phyloP scores from a whole-genome alignment of 2,113 vertebrate genomes.

The Pachypanchax playfairii region DNA sequence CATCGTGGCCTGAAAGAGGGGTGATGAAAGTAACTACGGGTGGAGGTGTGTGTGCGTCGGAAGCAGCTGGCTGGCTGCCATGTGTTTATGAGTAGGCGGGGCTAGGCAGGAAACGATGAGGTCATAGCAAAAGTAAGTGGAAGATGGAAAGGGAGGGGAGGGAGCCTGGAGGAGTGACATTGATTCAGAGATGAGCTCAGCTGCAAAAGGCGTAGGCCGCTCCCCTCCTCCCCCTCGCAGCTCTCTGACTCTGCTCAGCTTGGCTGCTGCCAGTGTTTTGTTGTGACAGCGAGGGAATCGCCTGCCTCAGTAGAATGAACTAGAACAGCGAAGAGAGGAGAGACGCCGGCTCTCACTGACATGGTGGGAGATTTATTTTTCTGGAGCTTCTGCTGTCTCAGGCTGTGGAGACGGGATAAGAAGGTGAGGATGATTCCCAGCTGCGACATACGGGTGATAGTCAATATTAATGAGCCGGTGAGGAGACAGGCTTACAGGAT shows the following conservation, averaged over 20 bases:
- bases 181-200: slow-evolving; percentile 78
- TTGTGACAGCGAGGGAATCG: slow-evolving; percentile 59
- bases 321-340: slow-evolving; percentile 41
- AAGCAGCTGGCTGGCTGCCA: slow-evolving; percentile 26
- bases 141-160: slow-evolving; percentile 15
- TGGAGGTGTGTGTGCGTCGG: slow-evolving; percentile 6
- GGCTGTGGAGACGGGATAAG: slow-evolving; percentile 80
- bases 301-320: slow-evolving; percentile 68
- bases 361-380: slow-evolving; percentile 81
- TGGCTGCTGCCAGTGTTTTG: slow-evolving; percentile 58
- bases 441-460: slow-evolving; percentile 24
- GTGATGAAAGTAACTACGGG: slow-evolving; percentile 21
- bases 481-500: slow-evolving; percentile 14
- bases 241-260: slow-evolving; percentile 39
- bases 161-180: slow-evolving; percentile 55
- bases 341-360: slow-evolving; percentile 57
- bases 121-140: slow-evolving; percentile 67
- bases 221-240: slow-evolving; percentile 9
- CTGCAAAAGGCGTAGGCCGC: slow-evolving; percentile 68
- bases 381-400: slow-evolving; percentile 83
- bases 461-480: slow-evolving; percentile 11
- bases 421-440: slow-evolving; percentile 74
- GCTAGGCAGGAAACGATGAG: slow-evolving; percentile 76
- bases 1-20: slow-evolving; percentile 7
- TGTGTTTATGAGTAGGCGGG: slow-evolving; percentile 48